phyloP scores from a whole-genome alignment of 2,113 vertebrate species.

The Ornithorhynchus anatinus region DNA sequence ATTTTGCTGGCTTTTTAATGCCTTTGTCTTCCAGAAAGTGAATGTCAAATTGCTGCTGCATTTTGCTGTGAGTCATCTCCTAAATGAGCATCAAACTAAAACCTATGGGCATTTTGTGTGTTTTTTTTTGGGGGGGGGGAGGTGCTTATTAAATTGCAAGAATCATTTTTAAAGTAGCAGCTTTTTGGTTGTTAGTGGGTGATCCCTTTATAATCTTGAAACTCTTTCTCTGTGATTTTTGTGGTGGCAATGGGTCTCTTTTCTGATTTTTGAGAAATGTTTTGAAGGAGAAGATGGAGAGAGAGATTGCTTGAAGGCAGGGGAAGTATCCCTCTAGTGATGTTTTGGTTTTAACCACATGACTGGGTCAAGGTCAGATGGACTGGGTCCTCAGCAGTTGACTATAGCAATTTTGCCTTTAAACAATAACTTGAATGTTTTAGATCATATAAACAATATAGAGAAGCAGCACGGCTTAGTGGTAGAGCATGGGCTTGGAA shows the following conservation, averaged over 20 bases:
- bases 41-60: background rate
- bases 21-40: background rate
- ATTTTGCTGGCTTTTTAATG: background rate
- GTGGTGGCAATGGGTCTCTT: background rate
- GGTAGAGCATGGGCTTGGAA: too few relatives aligned
- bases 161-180: background rate
- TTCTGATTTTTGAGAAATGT: background rate
- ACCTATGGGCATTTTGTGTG: background rate
- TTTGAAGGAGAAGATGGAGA: conserved; percentile 3
- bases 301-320: background rate
- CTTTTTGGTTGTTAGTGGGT: background rate
- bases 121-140: background rate
- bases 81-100: background rate
- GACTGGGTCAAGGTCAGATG: background rate
- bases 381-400: too few relatives aligned
- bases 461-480: too few relatives aligned
- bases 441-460: too few relatives aligned
- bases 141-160: background rate
- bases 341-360: conserved; percentile 49
- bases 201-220: conserved; percentile 6
- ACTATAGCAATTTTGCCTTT: too few relatives aligned
- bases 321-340: conserved; percentile 61
- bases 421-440: too few relatives aligned
- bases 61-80: conserved; percentile 32
- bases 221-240: background rate